phyloP scores from a whole-genome alignment of 1,140 invertebrate species.

The Palaemon carinicauda region DNA sequence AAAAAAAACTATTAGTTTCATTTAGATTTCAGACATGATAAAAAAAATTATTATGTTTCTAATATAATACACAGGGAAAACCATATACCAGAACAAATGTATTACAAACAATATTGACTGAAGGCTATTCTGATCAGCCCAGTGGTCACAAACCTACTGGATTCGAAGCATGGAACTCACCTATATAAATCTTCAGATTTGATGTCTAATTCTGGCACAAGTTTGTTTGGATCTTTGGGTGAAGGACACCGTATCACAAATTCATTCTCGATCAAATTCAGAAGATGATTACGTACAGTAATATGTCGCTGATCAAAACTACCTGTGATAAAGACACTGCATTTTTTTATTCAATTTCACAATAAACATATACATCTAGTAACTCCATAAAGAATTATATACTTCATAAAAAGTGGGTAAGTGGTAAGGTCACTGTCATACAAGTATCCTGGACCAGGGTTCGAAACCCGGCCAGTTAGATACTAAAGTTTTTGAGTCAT shows the following conservation, averaged over 20 bases:
- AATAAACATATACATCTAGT: background rate
- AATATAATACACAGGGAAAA: too few species aligned
- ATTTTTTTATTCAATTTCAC: too few species aligned
- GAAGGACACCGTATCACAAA: conserved; percentile 66
- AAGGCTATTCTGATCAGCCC: too few species aligned
- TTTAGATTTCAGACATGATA: too few species aligned
- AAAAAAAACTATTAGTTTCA: too few species aligned
- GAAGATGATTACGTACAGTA: conserved; percentile 66
- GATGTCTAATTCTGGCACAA: conserved; percentile 23
- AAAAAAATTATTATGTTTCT: too few species aligned
- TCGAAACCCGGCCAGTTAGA: too few species aligned
- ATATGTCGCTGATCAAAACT: conserved; percentile 36
- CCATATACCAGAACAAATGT: too few species aligned
- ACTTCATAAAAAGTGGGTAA: too few species aligned
- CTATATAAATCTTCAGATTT: conserved; percentile 29
- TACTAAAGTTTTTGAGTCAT: too few species aligned
- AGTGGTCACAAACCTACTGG: background rate
- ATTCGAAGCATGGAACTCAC: background rate
- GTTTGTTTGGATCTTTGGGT: conserved; percentile 10
- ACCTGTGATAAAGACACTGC: background rate
- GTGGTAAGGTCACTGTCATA: too few species aligned
- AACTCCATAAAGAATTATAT: background rate
- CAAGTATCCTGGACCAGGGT: too few species aligned
- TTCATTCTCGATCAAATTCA: conserved; percentile 66
- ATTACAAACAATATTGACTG: background rate